These are phyloP conservation scores for Cephus sareptanus DNA, from an alignment of 2,888 invertebrate genomes.

Conservation along the genomic window DNA sequence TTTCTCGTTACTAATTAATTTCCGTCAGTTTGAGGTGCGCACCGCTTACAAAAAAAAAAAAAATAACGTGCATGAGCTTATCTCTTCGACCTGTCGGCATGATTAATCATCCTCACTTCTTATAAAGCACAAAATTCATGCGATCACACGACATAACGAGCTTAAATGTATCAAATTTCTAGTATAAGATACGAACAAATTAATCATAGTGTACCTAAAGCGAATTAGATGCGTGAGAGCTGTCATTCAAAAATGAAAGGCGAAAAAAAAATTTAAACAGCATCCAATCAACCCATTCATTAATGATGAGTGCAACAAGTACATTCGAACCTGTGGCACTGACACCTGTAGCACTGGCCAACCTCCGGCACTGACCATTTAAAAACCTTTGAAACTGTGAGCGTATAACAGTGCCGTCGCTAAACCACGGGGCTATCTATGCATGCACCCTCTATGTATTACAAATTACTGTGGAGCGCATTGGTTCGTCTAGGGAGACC, in stretches of 20 bases:
- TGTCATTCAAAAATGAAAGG: neutral
- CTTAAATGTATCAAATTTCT: neutral
- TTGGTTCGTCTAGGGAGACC: too few relatives aligned
- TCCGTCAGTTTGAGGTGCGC: conserved; percentile 28
- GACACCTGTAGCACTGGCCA: too few relatives aligned
- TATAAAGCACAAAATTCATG: neutral
- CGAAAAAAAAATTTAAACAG: neutral
- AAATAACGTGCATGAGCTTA: neutral
- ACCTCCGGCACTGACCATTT: too few relatives aligned
- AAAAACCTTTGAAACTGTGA: too few relatives aligned
- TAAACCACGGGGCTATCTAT: too few relatives aligned
- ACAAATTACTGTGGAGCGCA: too few relatives aligned
- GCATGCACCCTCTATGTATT: too few relatives aligned
- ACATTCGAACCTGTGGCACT: too few relatives aligned
- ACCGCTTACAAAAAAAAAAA: conserved; percentile 24
- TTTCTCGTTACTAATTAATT: conserved; percentile 26
- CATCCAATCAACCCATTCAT: neutral
- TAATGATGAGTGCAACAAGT: neutral
- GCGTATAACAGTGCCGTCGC: too few relatives aligned
- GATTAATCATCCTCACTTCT: neutral
- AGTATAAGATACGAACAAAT: neutral
- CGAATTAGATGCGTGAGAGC: neutral
- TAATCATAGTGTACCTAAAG: neutral
- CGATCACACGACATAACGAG: neutral
- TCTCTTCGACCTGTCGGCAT: neutral